A percentile compares a stretch with the other conserved stretches of the same genome.
Evolutionary conservation across 2,113 vertebrate genomes (phyloP).

Genomic region (Cranoglanis bouderius): DNA sequence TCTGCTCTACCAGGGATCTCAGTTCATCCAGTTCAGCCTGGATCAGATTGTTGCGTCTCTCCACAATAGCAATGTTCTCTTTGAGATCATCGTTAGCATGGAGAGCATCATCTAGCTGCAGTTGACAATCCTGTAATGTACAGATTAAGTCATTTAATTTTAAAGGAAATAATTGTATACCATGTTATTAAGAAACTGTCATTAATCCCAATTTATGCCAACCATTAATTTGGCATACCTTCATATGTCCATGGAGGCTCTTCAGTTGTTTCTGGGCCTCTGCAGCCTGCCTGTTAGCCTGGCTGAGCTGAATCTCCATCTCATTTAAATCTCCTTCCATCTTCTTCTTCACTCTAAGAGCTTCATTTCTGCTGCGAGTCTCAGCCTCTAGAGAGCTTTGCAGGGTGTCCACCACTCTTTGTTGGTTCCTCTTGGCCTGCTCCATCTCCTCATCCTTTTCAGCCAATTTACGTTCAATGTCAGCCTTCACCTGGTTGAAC

Average conservation of each 20-base stretch:
- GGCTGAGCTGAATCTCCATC: conserved; percentile 75
- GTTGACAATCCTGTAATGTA: conserved; percentile 72
- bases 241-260: conserved; percentile 43
- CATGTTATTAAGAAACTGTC: background rate
- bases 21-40: conserved; percentile 83
- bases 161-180: background rate
- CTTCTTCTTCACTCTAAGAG: conserved; percentile 76
- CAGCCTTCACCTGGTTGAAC: conserved; percentile 80
- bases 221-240: conserved; percentile 6
- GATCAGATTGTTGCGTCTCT: conserved; percentile 78
- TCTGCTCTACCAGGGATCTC: conserved; percentile 77
- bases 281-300: conserved; percentile 73
- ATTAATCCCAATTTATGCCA: background rate
- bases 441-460: conserved; percentile 59
- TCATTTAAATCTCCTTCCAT: conserved; percentile 77
- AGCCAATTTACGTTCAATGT: conserved; percentile 53
- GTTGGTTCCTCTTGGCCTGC: conserved; percentile 54
- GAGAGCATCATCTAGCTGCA: conserved; percentile 76
- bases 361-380: conserved; percentile 71
- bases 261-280: conserved; percentile 81
- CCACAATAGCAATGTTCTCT: conserved; percentile 80
- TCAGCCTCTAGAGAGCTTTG: conserved; percentile 56
- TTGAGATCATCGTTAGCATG: conserved; percentile 80
- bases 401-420: conserved; percentile 54
- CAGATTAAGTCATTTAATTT: background rate